Conservation (phyloP, 2,797 vertebrate species). For the Staurois parvus region DNA sequence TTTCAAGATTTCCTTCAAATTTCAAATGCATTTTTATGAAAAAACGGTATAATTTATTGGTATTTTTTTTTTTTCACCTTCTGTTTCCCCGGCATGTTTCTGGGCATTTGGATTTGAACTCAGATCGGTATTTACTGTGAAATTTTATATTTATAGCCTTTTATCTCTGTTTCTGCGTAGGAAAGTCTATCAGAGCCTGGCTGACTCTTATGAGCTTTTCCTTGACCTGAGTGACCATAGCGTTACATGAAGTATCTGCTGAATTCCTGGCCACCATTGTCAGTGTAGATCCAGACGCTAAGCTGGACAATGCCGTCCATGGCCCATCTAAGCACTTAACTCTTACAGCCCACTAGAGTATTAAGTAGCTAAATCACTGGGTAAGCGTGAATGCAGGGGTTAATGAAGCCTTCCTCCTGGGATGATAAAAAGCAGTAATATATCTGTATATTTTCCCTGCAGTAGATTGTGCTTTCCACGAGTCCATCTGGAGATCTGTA, state of each 20-base stretch:
- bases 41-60: too few species aligned
- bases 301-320: not conserved
- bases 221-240: not conserved
- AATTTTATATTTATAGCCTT: too few species aligned
- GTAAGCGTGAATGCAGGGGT: constrained; percentile 6
- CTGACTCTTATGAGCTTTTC: not conserved
- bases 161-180: too few species aligned
- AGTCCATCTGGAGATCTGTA: constrained; percentile 64
- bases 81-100: too few species aligned
- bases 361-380: not conserved
- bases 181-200: not conserved
- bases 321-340: not conserved
- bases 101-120: too few species aligned
- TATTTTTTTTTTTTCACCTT: too few species aligned
- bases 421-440: constrained; percentile 58
- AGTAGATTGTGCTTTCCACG: constrained; percentile 62
- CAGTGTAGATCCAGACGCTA: not conserved
- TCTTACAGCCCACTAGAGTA: not conserved
- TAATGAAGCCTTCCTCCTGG: constrained; percentile 31
- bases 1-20: too few species aligned
- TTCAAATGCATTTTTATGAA: too few species aligned
- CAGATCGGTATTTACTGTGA: too few species aligned
- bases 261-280: not conserved
- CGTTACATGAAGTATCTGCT: not conserved
- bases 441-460: constrained; percentile 60